Evolutionary conservation across 2,888 invertebrate species (phyloP), one percentile per base, ranked within the genome.

Genomic region (Scaeva pyrastri): DNA sequence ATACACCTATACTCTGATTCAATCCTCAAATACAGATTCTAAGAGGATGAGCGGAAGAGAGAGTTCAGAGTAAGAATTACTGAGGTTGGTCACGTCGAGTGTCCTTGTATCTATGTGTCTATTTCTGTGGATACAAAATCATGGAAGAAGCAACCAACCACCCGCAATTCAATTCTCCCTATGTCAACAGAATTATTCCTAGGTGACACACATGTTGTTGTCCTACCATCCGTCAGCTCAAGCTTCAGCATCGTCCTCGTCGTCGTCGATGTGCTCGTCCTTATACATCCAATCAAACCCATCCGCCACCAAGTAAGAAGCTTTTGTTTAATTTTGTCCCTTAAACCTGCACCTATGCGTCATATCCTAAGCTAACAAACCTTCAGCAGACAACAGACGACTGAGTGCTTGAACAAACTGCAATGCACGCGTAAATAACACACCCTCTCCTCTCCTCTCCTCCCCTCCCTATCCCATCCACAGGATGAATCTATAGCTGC

Each of bases 271-370:
- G 31, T 31, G 6, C n/a, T 43, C 14, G 43, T 12, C 19, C 21
- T 8, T 31, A 2, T 14, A 23, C n/a, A 52, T 45, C 52, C 79
- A 84, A 83, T 79, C 79, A 66, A 66, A 66, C n/a, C 60, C 66
- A 75, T 68, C n/a, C n/a, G 12, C 39, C 39, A 12, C 12, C 12
- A n/a, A 16, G 39, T 50, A 66, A 48, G 71, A 14, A 68, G 62
- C 56, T 82, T 86, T 82, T 86, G 72, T 78, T 82, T 82, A 83
- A 87, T 83, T 75, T 75, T 86, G 70, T 77, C 62, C 58, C 66
- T 45, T 45, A 74, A 84, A 84, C 36, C 80, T 41, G 31, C 19
- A 45, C 31, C 58, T 76, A 56, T 45, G 11, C 16, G 10, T 55
- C 55, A 31, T 55, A 39, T 36, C 19, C 70, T 16, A 52, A 12